phyloP scores from a whole-genome alignment of 2,888 invertebrate species.

The Drosophila borborema region DNA sequence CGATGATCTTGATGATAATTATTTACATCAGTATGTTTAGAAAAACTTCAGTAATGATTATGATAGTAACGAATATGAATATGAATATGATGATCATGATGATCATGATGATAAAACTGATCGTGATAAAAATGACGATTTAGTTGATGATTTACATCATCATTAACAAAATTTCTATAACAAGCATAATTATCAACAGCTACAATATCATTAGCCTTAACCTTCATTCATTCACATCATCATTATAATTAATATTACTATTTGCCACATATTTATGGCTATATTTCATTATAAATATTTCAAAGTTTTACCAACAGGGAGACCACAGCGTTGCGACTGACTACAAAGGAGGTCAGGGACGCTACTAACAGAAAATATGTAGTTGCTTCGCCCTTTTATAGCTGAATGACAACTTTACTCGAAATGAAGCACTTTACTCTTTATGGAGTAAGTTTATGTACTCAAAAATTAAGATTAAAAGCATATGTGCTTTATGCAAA shows the following conservation, averaged over 20 bases:
- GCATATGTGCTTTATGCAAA: neutral
- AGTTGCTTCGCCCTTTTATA: neutral
- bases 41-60: no score
- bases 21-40: no score
- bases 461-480: neutral
- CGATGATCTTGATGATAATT: neutral
- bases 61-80: no score
- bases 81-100: no score
- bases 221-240: neutral
- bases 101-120: no score
- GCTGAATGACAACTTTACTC: neutral
- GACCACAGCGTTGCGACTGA: neutral
- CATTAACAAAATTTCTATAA: neutral
- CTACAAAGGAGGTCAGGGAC: neutral
- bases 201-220: neutral
- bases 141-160: neutral
- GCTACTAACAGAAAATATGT: neutral
- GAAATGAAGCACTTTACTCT: neutral
- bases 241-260: neutral
- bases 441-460: no score
- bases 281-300: neutral
- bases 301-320: neutral
- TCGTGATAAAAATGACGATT: neutral
- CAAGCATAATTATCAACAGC: neutral
- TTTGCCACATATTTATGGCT: neutral